Percentiles rank a stretch among this genome's conserved stretches.
phyloP scores from a whole-genome alignment of 1,140 invertebrate species.

The Diuraphis noxia region DNA sequence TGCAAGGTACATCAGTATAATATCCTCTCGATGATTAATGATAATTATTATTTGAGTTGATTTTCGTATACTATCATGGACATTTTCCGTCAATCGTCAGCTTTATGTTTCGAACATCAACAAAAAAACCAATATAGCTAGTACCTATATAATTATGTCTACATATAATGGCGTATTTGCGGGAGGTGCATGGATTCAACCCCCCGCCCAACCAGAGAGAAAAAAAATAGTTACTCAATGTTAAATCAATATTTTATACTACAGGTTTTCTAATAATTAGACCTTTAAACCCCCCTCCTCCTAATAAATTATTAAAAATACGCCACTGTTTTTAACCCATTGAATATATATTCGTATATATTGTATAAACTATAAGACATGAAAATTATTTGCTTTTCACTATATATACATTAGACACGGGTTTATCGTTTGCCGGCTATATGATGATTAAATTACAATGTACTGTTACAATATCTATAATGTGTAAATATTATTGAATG shows the following conservation, averaged over 20 bases:
- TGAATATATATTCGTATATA: too few relatives aligned
- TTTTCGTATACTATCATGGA: neutral
- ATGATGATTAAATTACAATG: neutral
- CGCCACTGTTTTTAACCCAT: too few relatives aligned
- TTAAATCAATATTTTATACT: too few relatives aligned
- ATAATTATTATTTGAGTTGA: neutral
- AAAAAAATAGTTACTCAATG: too few relatives aligned
- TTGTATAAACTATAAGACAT: neutral
- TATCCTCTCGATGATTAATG: neutral
- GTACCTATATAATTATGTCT: too few relatives aligned
- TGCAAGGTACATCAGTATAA: neutral
- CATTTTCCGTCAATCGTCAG: neutral
- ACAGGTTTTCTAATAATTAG: too few relatives aligned
- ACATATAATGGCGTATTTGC: too few relatives aligned
- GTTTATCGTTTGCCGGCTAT: neutral
- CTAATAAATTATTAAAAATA: too few relatives aligned
- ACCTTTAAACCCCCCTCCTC: too few relatives aligned
- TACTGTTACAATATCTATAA: neutral
- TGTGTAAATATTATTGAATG: neutral
- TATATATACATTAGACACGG: slow-evolving; percentile 13
- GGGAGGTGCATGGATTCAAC: too few relatives aligned
- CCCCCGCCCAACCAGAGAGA: too few relatives aligned
- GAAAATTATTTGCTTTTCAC: slow-evolving; percentile 21
- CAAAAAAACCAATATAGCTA: neutral
- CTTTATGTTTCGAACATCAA: neutral